Evolutionary conservation across 2,113 vertebrate species (phyloP), one percentile per base, ranked within the genome.

Genomic region (Zapornia atra): DNA sequence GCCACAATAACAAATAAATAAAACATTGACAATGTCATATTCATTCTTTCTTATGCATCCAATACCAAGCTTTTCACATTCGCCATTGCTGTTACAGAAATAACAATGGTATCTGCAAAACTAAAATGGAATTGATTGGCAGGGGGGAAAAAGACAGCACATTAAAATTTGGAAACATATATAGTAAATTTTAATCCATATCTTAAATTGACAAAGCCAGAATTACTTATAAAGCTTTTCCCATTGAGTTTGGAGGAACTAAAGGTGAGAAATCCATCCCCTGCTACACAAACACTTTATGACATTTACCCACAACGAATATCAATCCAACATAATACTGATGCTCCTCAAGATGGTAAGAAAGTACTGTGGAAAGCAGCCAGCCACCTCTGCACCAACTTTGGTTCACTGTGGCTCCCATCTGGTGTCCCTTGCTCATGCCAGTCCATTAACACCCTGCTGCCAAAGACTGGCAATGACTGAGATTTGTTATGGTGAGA

Each of bases 151-250:
- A 84, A 88, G 33, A 31, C 60, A 95, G 76, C 71, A 81, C 88
- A 94, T 93, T 92, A 86, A 86, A 90, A 68, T 86, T 68, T 90
- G 59, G 83, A 96, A 96, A 94, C 64, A 51, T 84, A 66, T 34
- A 57, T 73, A 83, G 46, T 63, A 86, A 72, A 77, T 82, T 96
- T 96, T 96, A 96, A 97, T 96, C 60, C 63, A 66, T 88, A 92
- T 38, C 57, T 96, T 90, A 56, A 88, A 84, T 70, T 95, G 76
- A 96, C 88, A 95, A 90, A 94, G 34, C 34, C 88, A 96, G 88
- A 90, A 82, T 84, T 89, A 83, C 88, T 90, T 94, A 94, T 94
- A 86, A 96, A 92, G 51, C 12, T 28, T 94, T 92, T 90, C 24
- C 20, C 68, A 36, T 81, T 77, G 46, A 48, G 12, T 88, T 28